Percentiles rank a stretch among this genome's conserved stretches.
These are phyloP conservation scores for Tetramorium simillimum DNA, from an alignment of 1,140 invertebrate species.

Conservation along the genomic window DNA sequence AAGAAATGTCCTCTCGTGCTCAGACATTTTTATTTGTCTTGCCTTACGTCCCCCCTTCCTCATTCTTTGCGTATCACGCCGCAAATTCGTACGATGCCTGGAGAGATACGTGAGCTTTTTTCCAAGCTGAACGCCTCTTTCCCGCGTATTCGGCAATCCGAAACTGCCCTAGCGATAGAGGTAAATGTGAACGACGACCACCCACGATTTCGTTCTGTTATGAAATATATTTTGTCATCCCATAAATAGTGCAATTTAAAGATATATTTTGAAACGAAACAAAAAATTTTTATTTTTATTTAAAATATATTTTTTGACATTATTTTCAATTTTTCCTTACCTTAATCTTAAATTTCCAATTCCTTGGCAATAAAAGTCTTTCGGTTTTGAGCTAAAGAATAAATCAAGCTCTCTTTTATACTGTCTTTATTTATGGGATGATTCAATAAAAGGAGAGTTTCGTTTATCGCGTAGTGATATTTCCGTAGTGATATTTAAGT, in stretches of 20 bases:
- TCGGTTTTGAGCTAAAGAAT: too few relatives aligned
- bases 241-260: too few relatives aligned
- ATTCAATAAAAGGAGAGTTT: background rate
- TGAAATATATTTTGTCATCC: background rate
- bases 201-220: background rate
- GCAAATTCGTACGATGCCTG: constrained; percentile 38
- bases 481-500: background rate
- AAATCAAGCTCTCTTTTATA: too few relatives aligned
- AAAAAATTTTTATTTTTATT: too few relatives aligned
- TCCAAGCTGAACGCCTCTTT: background rate
- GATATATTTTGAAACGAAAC: too few relatives aligned
- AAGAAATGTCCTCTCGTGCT: constrained; percentile 44
- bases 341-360: too few relatives aligned
- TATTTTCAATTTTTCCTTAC: too few relatives aligned
- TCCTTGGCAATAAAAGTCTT: too few relatives aligned
- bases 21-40: constrained; percentile 32
- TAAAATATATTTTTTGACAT: too few relatives aligned
- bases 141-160: background rate
- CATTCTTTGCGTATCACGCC: constrained; percentile 41
- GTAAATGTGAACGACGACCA: background rate
- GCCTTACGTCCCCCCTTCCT: background rate
- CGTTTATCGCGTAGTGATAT: background rate
- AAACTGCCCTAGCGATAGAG: background rate
- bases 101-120: constrained; percentile 36
- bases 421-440: too few relatives aligned